Evolutionary conservation across 1,140 invertebrate genomes (phyloP), one percentile per base, ranked within the genome.

Genomic region (Caerostris darwini): DNA sequence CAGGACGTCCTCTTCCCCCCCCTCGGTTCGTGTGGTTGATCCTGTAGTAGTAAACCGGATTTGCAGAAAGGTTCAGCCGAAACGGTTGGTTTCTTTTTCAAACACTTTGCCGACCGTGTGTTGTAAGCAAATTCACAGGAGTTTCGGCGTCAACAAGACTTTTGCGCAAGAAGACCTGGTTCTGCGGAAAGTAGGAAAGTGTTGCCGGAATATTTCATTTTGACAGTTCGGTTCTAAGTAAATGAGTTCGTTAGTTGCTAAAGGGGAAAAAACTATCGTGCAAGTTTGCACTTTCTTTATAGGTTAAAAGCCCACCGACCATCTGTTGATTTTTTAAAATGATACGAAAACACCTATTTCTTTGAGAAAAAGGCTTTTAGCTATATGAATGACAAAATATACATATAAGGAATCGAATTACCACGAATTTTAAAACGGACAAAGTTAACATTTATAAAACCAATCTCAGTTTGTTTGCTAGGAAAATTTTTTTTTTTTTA

Each of bases 41-140:
- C 34, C 34, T 34, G n/a, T n/a, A 34, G 34, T 34, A 34, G 34
- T 53, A 50, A 50, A 77, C 71, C 71, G 71, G 71, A 77, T 77
- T 77, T 77, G 71, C 8, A 77, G 34, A 77, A 50, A 77, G 3
- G 71, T 77, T 17, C 53, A 5, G 71, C 10, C 10, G 71, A 77
- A 77, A 77, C 71, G 71, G 71, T 50, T 77, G 71, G 53, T 34
- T 77, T 77, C 19, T 53, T 53, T 77, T 77, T 50, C 34, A 77
- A 53, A 8, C 71, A 77, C 34, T 50, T 34, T 77, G 71, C 71
- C 71, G 71, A 77, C 71, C 53, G 50, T 77, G 71, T 77, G 71
- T 77, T 77, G 50, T 77, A 50, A 19, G 10, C 69, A 71, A 71
- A 71, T 71, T 71, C 19, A 50, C 71, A 77, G 34, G 4, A 77